A percentile compares a stretch with the other conserved stretches of the same genome.
Evolutionary conservation across 2,797 vertebrate species (phyloP).

Genomic region (Tadarida brasiliensis): DNA sequence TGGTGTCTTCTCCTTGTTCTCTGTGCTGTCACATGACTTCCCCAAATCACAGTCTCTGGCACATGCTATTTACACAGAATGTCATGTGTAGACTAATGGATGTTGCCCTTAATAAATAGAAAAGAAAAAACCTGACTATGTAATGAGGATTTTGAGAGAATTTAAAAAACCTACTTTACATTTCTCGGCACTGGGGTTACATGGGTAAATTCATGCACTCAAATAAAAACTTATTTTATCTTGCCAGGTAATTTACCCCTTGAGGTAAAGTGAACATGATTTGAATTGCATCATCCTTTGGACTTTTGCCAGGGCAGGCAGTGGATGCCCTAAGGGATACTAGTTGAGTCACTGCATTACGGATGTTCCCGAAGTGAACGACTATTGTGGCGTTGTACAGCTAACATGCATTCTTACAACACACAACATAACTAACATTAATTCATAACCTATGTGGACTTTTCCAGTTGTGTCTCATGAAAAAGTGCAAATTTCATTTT

Average conservation of each 20-base stretch:
- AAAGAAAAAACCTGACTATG: neutral
- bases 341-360: neutral
- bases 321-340: neutral
- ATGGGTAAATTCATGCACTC: neutral
- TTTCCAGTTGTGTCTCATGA: neutral
- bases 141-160: neutral
- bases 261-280: neutral
- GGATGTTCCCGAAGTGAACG: neutral
- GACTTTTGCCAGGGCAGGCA: neutral
- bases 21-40: neutral
- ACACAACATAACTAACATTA: neutral
- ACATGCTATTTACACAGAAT: neutral
- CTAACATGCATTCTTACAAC: neutral
- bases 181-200: neutral
- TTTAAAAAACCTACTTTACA: neutral
- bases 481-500: neutral
- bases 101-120: neutral
- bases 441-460: neutral
- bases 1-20: neutral
- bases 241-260: neutral
- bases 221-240: conserved; percentile 29
- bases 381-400: neutral
- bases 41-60: neutral
- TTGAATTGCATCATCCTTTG: neutral
- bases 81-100: neutral